Percentiles rank a stretch among this genome's conserved stretches.
Evolutionary conservation across 2,797 vertebrate species (phyloP).

Genomic region (Macropus fuliginosus): DNA sequence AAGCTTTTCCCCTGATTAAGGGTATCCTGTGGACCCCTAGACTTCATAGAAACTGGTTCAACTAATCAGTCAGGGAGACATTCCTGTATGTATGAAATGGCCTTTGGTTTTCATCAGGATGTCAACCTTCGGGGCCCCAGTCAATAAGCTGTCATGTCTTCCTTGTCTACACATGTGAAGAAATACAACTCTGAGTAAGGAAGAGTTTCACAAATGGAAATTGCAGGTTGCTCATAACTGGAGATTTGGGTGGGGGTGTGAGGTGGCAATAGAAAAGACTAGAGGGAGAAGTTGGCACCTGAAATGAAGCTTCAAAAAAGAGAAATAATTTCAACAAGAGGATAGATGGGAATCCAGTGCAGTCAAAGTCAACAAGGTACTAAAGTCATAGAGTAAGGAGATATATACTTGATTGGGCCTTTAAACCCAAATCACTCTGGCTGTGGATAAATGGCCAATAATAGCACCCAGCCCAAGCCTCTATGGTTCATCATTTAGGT

Average conservation of each 20-base stretch:
- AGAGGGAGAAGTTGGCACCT: background rate
- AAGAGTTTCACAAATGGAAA: slow-evolving; percentile 18
- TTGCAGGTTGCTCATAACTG: background rate
- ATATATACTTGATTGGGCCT: background rate
- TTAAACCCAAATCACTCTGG: background rate
- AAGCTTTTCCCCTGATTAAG: slow-evolving; percentile 64
- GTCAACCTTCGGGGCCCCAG: slow-evolving; percentile 81
- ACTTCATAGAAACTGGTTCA: slow-evolving; percentile 76
- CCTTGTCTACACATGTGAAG: slow-evolving; percentile 71
- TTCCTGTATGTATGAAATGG: slow-evolving; percentile 79
- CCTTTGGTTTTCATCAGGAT: slow-evolving; percentile 81
- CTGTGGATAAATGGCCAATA: background rate
- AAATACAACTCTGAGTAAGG: slow-evolving; percentile 64
- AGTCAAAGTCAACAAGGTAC: background rate
- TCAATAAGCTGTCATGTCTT: slow-evolving; percentile 80
- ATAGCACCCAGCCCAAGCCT: background rate
- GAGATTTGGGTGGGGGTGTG: background rate
- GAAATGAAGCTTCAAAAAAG: background rate
- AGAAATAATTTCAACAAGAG: background rate
- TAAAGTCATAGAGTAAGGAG: background rate
- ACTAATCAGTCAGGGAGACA: slow-evolving; percentile 60
- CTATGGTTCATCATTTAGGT: background rate
- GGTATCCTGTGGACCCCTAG: slow-evolving; percentile 77
- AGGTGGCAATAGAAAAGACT: background rate
- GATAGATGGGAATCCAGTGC: too few relatives aligned